Evolutionary conservation across 2,888 invertebrate species (phyloP), one percentile per base, ranked within the genome.

Genomic region (Parelbella ahira): DNA sequence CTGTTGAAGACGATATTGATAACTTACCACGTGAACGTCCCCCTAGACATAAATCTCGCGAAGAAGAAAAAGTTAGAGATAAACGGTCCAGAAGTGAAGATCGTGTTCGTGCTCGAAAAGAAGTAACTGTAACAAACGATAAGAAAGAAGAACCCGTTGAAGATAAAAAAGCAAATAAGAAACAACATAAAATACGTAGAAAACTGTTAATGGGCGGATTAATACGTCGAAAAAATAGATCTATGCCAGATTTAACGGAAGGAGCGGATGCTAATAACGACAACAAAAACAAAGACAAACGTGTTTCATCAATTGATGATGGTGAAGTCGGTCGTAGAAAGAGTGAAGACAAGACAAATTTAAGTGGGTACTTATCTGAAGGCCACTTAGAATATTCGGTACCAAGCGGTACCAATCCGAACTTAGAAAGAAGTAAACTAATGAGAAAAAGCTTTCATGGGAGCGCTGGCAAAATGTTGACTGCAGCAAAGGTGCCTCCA

Each of bases 391-490:
- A 96, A 59, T 94, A 93, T 61, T 88, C 90, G 10, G 90, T 89
- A 18, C 88, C 90, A 7, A 86, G 82, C 44, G 90, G 89, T 18
- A 91, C 93, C 15, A 94, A 95, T 74, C 94, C 95, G 0, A 95
- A 95, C 69, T 88, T 96, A 38, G 95, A 96, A 68, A 90, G 94
- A 49, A 95, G 95, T 73, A 94, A 94, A 62, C 82, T 96, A 44
- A 96, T 96, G 95, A 89, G 95, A 56, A 96, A 96, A 68, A 95
- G 95, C 71, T 95, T 95, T 70, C 95, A 95, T 62, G 94, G 94
- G 24, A 95, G 94, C 64, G 92, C 92, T 13, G 94, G 94, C 0
- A 93, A 95, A 65, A 93, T 94, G 58, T 72, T 95, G 48, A 94
- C 94, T 7, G 93, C 92, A 42, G 93, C 94, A 8, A 96, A 95